Percentiles rank a stretch among this genome's conserved stretches.
Evolutionary conservation across 2,888 invertebrate genomes (phyloP).

Genomic region (Zelleria hepariella): DNA sequence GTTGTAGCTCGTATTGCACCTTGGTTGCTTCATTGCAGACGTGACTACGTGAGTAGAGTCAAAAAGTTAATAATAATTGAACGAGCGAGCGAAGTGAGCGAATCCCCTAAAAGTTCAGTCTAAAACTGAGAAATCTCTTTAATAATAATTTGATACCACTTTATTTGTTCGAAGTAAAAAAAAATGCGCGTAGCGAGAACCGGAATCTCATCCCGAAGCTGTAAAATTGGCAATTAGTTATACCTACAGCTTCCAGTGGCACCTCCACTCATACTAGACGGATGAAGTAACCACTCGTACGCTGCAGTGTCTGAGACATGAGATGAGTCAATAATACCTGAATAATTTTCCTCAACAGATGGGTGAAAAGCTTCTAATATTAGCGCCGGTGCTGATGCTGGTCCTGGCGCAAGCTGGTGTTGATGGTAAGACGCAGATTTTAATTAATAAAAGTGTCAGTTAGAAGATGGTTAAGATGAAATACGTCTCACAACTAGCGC

Average conservation of each 20-base stretch:
- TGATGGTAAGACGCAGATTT: constrained; percentile 36
- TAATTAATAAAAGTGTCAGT: not conserved
- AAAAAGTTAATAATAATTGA: no score
- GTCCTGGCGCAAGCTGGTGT: constrained; percentile 35
- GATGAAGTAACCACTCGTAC: no score
- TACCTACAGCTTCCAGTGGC: not conserved
- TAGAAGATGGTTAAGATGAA: not conserved
- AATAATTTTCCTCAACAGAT: constrained; percentile 35
- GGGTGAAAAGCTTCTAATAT: constrained; percentile 37
- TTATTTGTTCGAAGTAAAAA: not conserved
- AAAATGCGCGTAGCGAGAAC: no score
- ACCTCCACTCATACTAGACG: no score
- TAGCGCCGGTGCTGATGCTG: constrained; percentile 55
- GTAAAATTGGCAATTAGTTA: not conserved
- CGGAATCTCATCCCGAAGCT: not conserved
- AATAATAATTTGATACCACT: no score
- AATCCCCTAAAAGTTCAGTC: no score
- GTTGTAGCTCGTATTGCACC: no score
- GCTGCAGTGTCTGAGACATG: constrained; percentile 4
- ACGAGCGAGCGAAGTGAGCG: no score
- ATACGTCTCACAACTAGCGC: no score
- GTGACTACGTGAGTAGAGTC: no score
- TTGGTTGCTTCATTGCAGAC: no score
- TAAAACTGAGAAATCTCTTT: no score
- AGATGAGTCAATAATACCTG: constrained; percentile 1